Percentiles rank a stretch among this genome's conserved stretches.
phyloP scores from a whole-genome alignment of 2,888 invertebrate genomes.

The Dendrolimus houi region DNA sequence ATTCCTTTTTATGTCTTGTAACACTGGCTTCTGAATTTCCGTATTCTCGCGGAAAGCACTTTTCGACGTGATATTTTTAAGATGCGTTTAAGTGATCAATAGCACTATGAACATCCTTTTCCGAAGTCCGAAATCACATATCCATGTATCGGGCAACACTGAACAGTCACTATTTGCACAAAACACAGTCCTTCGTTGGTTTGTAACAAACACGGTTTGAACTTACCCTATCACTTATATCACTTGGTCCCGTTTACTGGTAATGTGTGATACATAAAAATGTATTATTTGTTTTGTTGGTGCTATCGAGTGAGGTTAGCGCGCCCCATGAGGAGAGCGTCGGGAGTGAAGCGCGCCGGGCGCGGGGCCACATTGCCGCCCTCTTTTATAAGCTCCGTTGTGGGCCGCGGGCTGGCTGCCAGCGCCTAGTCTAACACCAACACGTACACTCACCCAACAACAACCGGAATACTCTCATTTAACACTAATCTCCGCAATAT shows the following conservation, averaged over 20 bases:
- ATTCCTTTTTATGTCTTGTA: slow-evolving; percentile 36
- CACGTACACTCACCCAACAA: slow-evolving; percentile 3
- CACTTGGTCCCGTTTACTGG: slow-evolving; percentile 70
- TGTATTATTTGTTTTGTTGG: slow-evolving; percentile 45
- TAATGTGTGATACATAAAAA: slow-evolving; percentile 45
- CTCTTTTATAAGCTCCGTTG: slow-evolving; percentile 72
- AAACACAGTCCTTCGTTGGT: slow-evolving; percentile 54
- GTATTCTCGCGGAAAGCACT: slow-evolving; percentile 17
- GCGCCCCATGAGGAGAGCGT: slow-evolving; percentile 73
- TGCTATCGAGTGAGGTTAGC: slow-evolving; percentile 66
- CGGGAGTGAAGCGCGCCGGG: slow-evolving; percentile 64
- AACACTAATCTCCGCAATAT: background rate
- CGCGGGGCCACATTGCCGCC: slow-evolving; percentile 56
- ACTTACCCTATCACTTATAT: slow-evolving; percentile 73
- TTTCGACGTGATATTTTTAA: background rate
- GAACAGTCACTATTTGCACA: slow-evolving; percentile 56
- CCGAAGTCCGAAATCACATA: slow-evolving; percentile 34
- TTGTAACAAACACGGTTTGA: slow-evolving; percentile 35
- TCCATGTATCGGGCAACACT: slow-evolving; percentile 48
- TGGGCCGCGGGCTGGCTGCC: slow-evolving; percentile 56
- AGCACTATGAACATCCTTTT: slow-evolving; percentile 36
- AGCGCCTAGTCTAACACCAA: slow-evolving; percentile 33
- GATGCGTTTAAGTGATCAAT: slow-evolving; percentile 8
- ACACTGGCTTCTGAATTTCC: slow-evolving; percentile 42
- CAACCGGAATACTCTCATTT: background rate